A percentile compares a stretch with the other conserved stretches of the same genome.
Evolutionary conservation across 2,113 vertebrate species (phyloP).

Genomic region (Benitochromis conjunctus): DNA sequence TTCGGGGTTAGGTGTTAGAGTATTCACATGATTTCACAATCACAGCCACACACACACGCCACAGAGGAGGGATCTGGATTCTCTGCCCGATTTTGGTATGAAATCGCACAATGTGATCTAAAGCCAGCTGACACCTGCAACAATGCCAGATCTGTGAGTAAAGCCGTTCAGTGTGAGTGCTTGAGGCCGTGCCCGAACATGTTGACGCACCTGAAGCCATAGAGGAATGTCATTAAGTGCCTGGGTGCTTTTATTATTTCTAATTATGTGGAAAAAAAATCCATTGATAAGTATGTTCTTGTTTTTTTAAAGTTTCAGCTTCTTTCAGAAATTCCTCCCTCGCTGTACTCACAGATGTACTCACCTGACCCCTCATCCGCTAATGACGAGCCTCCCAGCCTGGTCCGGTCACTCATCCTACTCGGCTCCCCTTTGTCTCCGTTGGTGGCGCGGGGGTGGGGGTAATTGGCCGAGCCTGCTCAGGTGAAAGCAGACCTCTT

Average conservation of each 20-base stretch:
- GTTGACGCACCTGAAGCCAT: background rate
- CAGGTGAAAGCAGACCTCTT: conserved; percentile 73
- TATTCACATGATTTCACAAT: background rate
- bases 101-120: background rate
- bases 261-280: background rate
- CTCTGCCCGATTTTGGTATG: background rate
- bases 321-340: background rate
- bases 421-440: conserved; percentile 53
- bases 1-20: background rate
- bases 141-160: background rate
- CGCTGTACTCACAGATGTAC: background rate
- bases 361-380: conserved; percentile 22
- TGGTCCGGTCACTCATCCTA: conserved; percentile 53
- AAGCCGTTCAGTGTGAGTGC: background rate
- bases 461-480: conserved; percentile 55
- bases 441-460: background rate
- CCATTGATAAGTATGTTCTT: background rate
- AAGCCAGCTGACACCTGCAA: background rate
- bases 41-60: background rate
- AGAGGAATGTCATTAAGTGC: background rate
- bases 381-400: conserved; percentile 6
- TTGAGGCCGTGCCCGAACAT: conserved; percentile 19
- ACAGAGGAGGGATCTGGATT: background rate
- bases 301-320: background rate
- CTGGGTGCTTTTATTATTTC: background rate